Evolutionary conservation across 2,888 invertebrate species (phyloP).

Genomic region (Drosophila kanekoi): DNA sequence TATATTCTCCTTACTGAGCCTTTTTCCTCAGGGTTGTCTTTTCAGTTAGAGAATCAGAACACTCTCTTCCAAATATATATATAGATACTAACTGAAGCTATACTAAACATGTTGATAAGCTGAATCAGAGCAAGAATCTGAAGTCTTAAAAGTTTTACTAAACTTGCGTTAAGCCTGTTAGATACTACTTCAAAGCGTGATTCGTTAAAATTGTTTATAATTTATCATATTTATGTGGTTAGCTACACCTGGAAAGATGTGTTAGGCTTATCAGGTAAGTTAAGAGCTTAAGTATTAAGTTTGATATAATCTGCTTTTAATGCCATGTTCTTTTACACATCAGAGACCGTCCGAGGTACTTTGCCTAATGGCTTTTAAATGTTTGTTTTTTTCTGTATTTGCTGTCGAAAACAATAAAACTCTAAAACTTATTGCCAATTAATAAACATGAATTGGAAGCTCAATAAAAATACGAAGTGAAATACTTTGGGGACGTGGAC

Average conservation of each 20-base stretch:
- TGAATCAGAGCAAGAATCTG: too few species aligned
- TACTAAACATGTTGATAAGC: too few species aligned
- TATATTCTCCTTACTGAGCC: too few species aligned
- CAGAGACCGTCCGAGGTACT: not conserved
- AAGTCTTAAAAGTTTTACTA: too few species aligned
- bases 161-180: too few species aligned
- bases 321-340: constrained; percentile 11
- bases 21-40: too few species aligned
- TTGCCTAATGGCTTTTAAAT: constrained; percentile 11
- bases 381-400: too few species aligned
- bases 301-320: constrained; percentile 2
- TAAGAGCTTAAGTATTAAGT: not conserved
- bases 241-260: not conserved
- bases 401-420: constrained; percentile 30
- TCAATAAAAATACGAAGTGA: constrained; percentile 24
- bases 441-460: constrained; percentile 43
- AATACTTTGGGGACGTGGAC: constrained; percentile 23
- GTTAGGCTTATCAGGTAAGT: constrained; percentile 3
- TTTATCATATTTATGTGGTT: constrained; percentile 5
- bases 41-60: too few species aligned
- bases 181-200: too few species aligned
- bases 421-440: constrained; percentile 32
- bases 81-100: too few species aligned
- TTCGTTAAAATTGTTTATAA: too few species aligned
- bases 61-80: too few species aligned